Evolutionary conservation across 2,797 vertebrate species (phyloP).

Genomic region (Falco columbarius): DNA sequence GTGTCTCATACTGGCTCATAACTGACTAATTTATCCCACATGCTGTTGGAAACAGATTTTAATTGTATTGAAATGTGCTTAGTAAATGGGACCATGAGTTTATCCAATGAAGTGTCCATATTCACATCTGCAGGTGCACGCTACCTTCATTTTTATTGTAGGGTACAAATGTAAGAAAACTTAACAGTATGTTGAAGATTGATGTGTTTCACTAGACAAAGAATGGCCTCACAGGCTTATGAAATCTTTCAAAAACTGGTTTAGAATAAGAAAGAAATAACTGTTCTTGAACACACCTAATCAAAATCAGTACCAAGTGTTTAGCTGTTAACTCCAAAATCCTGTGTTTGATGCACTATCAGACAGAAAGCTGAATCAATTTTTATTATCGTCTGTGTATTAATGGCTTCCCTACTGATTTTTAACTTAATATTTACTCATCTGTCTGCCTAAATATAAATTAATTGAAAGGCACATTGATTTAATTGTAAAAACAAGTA

Average conservation of each 20-base stretch:
- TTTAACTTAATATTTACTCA: conserved; percentile 20
- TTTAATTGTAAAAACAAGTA: conserved; percentile 23
- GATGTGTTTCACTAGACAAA: neutral
- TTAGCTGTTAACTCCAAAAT: neutral
- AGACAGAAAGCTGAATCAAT: neutral
- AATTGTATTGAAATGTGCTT: neutral
- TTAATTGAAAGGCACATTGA: neutral
- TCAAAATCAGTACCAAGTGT: neutral
- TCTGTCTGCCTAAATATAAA: neutral
- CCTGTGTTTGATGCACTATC: neutral
- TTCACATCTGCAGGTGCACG: conserved; percentile 19
- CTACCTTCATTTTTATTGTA: neutral
- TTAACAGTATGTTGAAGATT: neutral
- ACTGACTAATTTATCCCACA: neutral
- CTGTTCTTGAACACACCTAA: neutral
- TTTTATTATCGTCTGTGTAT: neutral
- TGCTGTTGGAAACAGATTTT: neutral
- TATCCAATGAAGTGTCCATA: conserved; percentile 12
- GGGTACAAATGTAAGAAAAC: neutral
- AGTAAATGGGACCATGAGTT: neutral
- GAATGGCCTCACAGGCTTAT: neutral
- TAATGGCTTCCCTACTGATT: neutral
- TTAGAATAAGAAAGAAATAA: neutral
- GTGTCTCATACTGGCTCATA: neutral
- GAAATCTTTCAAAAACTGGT: neutral